Conservation (phyloP, 2,797 vertebrate species). For the Poecilia picta region DNA sequence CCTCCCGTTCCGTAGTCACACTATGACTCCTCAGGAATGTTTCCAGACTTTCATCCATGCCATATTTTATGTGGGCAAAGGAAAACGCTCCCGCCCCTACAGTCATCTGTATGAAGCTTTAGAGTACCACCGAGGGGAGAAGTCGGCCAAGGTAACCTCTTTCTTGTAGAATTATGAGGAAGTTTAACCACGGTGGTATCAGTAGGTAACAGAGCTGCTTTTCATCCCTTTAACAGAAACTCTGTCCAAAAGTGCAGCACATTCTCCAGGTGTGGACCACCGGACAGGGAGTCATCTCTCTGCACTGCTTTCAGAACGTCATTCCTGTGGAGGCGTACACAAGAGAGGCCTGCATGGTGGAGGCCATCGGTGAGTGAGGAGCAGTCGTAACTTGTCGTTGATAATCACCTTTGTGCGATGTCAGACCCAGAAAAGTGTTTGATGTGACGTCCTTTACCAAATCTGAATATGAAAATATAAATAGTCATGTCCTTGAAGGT, state of each 20-base stretch:
- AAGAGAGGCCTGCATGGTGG: slow-evolving; percentile 90
- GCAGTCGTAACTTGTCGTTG: background rate
- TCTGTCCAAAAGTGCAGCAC: slow-evolving; percentile 85
- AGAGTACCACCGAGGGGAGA: slow-evolving; percentile 75
- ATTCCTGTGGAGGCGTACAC: slow-evolving; percentile 91
- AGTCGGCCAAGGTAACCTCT: slow-evolving; percentile 74
- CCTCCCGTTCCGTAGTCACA: slow-evolving; percentile 84
- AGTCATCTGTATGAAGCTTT: slow-evolving; percentile 88
- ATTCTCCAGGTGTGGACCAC: slow-evolving; percentile 91
- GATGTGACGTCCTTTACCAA: background rate
- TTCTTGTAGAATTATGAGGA: background rate
- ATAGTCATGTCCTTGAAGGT: background rate
- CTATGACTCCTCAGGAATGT: slow-evolving; percentile 76
- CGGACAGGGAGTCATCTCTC: slow-evolving; percentile 84
- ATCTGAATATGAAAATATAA: background rate
- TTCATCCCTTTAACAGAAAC: slow-evolving; percentile 72
- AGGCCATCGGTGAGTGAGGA: slow-evolving; percentile 88
- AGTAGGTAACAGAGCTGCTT: background rate
- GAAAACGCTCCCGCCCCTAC: slow-evolving; percentile 88
- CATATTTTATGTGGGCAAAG: slow-evolving; percentile 95
- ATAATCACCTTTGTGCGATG: background rate
- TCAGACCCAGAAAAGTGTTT: background rate
- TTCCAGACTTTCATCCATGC: slow-evolving; percentile 85
- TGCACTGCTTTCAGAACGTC: slow-evolving; percentile 93
- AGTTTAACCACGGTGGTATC: accelerated